Conservation (phyloP, 2,113 vertebrate genomes). For the Oreochromis spilurus region DNA sequence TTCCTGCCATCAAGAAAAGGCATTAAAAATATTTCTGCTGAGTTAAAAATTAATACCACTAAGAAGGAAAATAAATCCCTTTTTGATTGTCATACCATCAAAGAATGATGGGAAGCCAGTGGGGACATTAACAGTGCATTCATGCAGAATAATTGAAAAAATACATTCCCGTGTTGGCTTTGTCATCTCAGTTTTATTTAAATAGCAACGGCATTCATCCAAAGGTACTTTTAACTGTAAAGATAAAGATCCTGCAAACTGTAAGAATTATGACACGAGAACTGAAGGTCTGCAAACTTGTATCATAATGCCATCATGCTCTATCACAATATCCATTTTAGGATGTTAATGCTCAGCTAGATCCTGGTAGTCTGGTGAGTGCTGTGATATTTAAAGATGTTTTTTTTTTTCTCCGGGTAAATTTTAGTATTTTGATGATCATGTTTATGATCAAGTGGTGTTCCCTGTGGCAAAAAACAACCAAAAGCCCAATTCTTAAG, state of each 20-base stretch:
- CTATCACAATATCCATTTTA: background rate
- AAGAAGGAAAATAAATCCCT: background rate
- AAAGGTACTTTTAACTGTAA: background rate
- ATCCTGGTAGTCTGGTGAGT: background rate
- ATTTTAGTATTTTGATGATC: background rate
- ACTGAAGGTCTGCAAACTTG: background rate
- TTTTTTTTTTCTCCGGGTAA: background rate
- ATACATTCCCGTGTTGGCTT: background rate
- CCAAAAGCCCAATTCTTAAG: background rate
- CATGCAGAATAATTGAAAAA: background rate
- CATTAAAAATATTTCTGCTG: background rate
- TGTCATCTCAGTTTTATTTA: background rate
- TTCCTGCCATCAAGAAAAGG: background rate
- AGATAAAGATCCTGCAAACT: background rate
- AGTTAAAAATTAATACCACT: background rate
- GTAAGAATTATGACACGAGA: background rate
- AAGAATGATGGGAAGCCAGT: background rate
- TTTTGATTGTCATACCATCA: background rate
- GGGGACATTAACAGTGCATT: background rate
- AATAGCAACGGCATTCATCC: background rate
- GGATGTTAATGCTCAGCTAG: background rate
- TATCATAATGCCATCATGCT: background rate
- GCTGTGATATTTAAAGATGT: background rate
- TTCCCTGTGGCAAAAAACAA: background rate
- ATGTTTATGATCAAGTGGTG: background rate